phyloP scores from a whole-genome alignment of 2,113 vertebrate species.

The Pseudopodoces humilis region DNA sequence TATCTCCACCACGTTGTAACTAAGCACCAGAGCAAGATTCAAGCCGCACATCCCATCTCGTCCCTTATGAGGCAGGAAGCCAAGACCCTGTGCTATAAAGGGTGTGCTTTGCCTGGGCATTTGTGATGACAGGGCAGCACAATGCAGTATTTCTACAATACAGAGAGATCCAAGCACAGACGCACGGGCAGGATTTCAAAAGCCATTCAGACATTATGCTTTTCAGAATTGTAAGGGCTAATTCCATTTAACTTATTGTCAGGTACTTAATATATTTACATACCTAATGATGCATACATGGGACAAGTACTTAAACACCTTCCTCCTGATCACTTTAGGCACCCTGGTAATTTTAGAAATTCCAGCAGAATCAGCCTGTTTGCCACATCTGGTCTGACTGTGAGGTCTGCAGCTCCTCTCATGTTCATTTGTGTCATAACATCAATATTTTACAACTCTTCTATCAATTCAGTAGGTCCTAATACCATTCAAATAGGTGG shows the following conservation, averaged over 20 bases:
- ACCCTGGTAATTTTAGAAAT: not conserved
- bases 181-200: not conserved
- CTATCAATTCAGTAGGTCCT: not conserved
- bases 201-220: not conserved
- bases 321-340: not conserved
- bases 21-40: not conserved
- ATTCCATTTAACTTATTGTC: not conserved
- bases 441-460: not conserved
- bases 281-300: not conserved
- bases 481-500: not conserved
- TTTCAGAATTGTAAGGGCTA: not conserved
- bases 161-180: not conserved
- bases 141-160: not conserved
- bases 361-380: not conserved
- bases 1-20: not conserved
- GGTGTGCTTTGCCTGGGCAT: not conserved
- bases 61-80: not conserved
- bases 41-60: not conserved
- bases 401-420: not conserved
- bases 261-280: not conserved
- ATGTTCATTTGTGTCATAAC: not conserved
- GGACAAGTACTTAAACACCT: not conserved
- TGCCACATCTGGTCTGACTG: not conserved
- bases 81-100: accelerated
- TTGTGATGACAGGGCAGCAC: not conserved